phyloP scores from a whole-genome alignment of 2,113 vertebrate species.

The Protomyctophum bolini region DNA sequence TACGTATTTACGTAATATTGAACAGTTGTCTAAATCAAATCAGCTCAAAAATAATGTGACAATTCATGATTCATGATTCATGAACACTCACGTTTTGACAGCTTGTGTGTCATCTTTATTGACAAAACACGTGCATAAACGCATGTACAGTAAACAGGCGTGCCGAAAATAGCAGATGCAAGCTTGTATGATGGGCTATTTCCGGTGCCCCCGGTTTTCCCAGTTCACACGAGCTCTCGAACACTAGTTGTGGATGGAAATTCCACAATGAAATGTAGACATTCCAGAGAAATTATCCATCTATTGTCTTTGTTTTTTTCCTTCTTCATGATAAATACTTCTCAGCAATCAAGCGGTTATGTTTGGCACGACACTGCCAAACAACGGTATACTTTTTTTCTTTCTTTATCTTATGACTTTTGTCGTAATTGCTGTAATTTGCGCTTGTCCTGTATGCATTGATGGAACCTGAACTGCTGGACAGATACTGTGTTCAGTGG shows the following conservation, averaged over 20 bases:
- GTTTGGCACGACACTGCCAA: conserved; percentile 35
- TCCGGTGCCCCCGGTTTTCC: too few relatives aligned
- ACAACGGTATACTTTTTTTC: not conserved
- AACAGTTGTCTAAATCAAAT: too few relatives aligned
- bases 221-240: not conserved
- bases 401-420: not conserved
- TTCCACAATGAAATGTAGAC: conserved; percentile 43
- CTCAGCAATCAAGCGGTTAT: conserved; percentile 10
- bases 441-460: conserved; percentile 16
- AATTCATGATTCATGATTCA: too few relatives aligned
- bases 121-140: too few relatives aligned
- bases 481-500: conserved; percentile 49
- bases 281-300: conserved; percentile 65
- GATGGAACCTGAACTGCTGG: conserved; percentile 63
- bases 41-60: too few relatives aligned
- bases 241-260: conserved; percentile 10
- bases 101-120: too few relatives aligned
- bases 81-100: too few relatives aligned
- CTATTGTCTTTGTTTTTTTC: conserved; percentile 1
- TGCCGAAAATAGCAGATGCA: too few relatives aligned
- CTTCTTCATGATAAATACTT: conserved; percentile 12
- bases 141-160: too few relatives aligned
- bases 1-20: too few relatives aligned
- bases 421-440: not conserved
- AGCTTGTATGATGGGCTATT: too few relatives aligned